Conservation (phyloP, 2,113 vertebrate genomes). For the Copsychus sechellarum region DNA sequence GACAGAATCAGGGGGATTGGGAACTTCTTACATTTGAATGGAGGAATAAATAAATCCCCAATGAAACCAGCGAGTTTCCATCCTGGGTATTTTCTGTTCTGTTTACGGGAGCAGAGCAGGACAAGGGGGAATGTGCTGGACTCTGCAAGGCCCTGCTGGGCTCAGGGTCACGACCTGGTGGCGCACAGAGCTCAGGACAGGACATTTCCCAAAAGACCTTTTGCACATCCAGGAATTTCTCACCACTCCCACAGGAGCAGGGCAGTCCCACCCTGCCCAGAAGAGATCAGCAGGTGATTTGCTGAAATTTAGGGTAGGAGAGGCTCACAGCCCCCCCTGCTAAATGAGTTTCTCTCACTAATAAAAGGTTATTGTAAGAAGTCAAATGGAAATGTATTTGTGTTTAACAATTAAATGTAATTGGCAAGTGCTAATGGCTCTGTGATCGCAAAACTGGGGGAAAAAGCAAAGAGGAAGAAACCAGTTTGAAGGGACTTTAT, state of each 20-base stretch:
- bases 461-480: conserved; percentile 77
- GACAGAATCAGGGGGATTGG: background rate
- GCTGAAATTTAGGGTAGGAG: too few relatives aligned
- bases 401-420: conserved; percentile 66
- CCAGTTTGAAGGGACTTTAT: conserved; percentile 86
- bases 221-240: too few relatives aligned
- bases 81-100: rapidly evolving
- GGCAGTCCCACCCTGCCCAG: too few relatives aligned
- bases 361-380: conserved; percentile 35
- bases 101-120: background rate
- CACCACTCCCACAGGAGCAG: too few relatives aligned
- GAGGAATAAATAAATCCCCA: background rate
- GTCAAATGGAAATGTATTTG: conserved; percentile 58
- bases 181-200: too few relatives aligned
- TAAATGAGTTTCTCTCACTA: background rate
- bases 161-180: rapidly evolving
- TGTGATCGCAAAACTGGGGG: conserved; percentile 56
- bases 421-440: conserved; percentile 70
- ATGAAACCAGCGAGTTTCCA: rapidly evolving
- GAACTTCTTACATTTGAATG: background rate
- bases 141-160: rapidly evolving
- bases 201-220: too few relatives aligned
- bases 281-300: too few relatives aligned
- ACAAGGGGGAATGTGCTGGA: background rate
- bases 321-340: background rate